phyloP scores from a whole-genome alignment of 2,888 invertebrate genomes.

The Tanaodytes sp. region DNA sequence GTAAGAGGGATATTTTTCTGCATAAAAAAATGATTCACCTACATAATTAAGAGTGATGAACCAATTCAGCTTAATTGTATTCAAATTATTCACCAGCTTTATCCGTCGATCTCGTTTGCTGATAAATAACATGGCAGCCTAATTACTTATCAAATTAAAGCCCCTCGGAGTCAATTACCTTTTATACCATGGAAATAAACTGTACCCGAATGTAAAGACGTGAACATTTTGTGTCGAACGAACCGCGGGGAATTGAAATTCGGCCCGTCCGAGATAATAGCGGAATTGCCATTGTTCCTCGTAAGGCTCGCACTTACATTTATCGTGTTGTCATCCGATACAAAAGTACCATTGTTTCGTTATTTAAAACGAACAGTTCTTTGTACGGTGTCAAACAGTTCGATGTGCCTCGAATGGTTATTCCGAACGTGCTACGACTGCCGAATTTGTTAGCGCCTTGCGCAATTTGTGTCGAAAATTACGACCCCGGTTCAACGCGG shows the following conservation, averaged over 20 bases:
- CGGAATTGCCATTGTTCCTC: conserved; percentile 54
- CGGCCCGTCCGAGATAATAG: conserved; percentile 44
- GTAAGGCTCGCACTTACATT: conserved; percentile 57
- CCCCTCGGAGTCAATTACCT: conserved; percentile 26
- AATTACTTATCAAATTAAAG: conserved; percentile 45
- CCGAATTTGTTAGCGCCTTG: conserved; percentile 49
- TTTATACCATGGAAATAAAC: conserved; percentile 29
- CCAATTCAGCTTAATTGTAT: too few relatives aligned
- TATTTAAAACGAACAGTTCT: conserved; percentile 61
- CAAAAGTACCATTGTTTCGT: conserved; percentile 61
- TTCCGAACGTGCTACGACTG: conserved; percentile 49
- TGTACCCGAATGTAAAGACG: conserved; percentile 33
- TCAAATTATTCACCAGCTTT: too few relatives aligned
- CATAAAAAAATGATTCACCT: too few relatives aligned
- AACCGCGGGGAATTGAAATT: conserved; percentile 51
- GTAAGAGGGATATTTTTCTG: too few relatives aligned
- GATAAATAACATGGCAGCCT: conserved; percentile 21
- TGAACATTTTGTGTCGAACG: conserved; percentile 38
- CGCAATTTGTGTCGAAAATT: conserved; percentile 46
- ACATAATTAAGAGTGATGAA: too few relatives aligned
- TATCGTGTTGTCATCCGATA: conserved; percentile 57
- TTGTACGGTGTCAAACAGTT: conserved; percentile 57
- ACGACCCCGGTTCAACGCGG: not conserved
- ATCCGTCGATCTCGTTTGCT: too few relatives aligned
- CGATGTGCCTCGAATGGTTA: conserved; percentile 60